Evolutionary conservation across 2,888 invertebrate species (phyloP), one percentile per base, ranked within the genome.

Genomic region (Orthosia incerta): DNA sequence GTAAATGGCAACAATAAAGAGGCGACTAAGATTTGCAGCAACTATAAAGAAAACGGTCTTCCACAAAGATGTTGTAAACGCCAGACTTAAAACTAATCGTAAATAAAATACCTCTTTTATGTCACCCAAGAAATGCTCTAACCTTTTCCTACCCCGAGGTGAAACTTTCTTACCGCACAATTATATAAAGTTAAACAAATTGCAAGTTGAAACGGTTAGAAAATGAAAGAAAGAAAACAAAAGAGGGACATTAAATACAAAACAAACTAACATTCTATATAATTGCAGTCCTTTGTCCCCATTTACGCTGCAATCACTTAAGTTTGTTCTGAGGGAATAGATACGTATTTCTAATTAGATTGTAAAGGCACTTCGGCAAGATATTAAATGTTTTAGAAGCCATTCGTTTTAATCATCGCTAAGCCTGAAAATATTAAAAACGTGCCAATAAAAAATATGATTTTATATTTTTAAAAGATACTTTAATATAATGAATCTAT

Each of bases 231-330:
- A 71, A 72, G 56, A 65, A 71, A 79, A 80, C 59, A 75, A 75
- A 65, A 62, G n/a, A 69, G n/a, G 46, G 67, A 63, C 68, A 70
- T 78, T 73, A 74, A 71, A 71, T 79, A 86, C 67, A 74, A 81
- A 55, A 68, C 55, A 45, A 71, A 79, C 51, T 74, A 64, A 60
- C 63, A 61, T 67, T 76, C 15, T 76, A 62, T 65, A 69, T 82
- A 74, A 84, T 80, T 78, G 63, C 61, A 73, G 20, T 72, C 66
- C 71, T 79, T 80, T 84, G 76, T 84, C 66, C 73, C 64, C 66
- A 64, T 76, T 79, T 72, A 62, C 31, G 59, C 65, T 74, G 55
- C 74, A 72, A 79, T 74, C 64, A 69, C 64, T 61, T 68, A 69
- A 84, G 75, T 74, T 75, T 65, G 39, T 63, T 26, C 62, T 69